phyloP scores from a whole-genome alignment of 2,888 invertebrate genomes.

The Aromia moschata region DNA sequence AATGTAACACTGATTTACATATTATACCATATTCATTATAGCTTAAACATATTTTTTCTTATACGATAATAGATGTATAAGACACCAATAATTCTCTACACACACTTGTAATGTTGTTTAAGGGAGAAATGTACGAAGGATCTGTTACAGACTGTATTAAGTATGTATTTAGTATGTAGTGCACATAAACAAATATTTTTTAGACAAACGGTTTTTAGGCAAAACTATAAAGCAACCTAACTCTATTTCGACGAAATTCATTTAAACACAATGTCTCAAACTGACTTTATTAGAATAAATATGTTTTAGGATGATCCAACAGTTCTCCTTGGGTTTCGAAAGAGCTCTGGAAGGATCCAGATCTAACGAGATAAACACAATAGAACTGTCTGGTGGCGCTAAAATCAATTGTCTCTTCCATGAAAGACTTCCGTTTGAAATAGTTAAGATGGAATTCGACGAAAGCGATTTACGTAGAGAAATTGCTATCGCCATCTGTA shows the following conservation, averaged over 20 bases:
- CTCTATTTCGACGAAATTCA: no score
- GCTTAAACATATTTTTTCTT: no score
- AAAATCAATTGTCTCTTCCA: slow-evolving; percentile 99
- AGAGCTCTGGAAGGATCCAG: slow-evolving; percentile 98
- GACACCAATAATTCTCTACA: no score
- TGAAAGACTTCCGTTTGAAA: slow-evolving; percentile 98
- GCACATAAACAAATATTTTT: no score
- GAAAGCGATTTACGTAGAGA: slow-evolving; percentile 97
- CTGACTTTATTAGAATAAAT: no score
- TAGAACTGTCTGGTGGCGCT: slow-evolving; percentile 97
- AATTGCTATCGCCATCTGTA: slow-evolving; percentile 98
- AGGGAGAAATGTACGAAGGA: slow-evolving; percentile 20
- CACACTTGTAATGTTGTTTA: not conserved
- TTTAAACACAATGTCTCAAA: no score
- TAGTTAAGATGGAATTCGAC: slow-evolving; percentile 99
- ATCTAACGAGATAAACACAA: slow-evolving; percentile 95
- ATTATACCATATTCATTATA: no score
- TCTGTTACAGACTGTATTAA: slow-evolving; percentile 26
- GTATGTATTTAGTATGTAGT: no score
- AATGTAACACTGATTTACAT: no score
- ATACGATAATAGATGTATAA: no score
- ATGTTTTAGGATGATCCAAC: slow-evolving; percentile 95
- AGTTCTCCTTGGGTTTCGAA: slow-evolving; percentile 96
- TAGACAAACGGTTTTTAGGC: no score
- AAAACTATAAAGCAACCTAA: no score